Percentiles rank a stretch among this genome's conserved stretches.
phyloP scores from a whole-genome alignment of 2,113 vertebrate genomes.

The Lophotis ruficrista region DNA sequence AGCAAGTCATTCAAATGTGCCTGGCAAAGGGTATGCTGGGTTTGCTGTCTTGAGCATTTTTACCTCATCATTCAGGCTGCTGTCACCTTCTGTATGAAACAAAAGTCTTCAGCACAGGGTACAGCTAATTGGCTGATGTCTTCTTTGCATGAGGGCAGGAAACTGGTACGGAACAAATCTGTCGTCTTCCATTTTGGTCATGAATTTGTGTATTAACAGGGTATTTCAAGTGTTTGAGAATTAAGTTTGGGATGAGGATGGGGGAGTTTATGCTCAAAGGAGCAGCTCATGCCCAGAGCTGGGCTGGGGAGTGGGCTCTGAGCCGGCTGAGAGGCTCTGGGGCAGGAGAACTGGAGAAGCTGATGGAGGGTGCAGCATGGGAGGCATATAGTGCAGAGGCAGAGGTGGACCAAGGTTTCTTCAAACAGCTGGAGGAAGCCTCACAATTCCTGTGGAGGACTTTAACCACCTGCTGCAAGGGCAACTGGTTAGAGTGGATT shows the following conservation, averaged over 20 bases:
- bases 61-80: not conserved
- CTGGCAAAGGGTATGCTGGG: not conserved
- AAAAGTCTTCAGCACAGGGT: not conserved
- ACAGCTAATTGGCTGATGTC: not conserved
- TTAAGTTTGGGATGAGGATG: not conserved
- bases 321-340: not conserved
- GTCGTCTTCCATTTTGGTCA: not conserved
- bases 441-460: not conserved
- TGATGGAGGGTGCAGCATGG: not conserved
- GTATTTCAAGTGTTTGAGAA: not conserved
- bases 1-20: not conserved
- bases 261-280: rapidly evolving
- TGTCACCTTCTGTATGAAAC: not conserved
- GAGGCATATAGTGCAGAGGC: not conserved
- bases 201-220: not conserved
- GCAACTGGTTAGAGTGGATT: too few species aligned
- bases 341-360: not conserved
- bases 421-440: not conserved
- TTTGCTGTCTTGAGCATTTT: not conserved
- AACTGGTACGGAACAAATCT: not conserved
- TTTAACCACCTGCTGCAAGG: not conserved
- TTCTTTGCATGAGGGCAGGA: not conserved
- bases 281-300: not conserved
- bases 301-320: not conserved
- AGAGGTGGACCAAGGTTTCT: too few species aligned